phyloP scores from a whole-genome alignment of 2,113 vertebrate genomes.

The Tetrax tetrax region DNA sequence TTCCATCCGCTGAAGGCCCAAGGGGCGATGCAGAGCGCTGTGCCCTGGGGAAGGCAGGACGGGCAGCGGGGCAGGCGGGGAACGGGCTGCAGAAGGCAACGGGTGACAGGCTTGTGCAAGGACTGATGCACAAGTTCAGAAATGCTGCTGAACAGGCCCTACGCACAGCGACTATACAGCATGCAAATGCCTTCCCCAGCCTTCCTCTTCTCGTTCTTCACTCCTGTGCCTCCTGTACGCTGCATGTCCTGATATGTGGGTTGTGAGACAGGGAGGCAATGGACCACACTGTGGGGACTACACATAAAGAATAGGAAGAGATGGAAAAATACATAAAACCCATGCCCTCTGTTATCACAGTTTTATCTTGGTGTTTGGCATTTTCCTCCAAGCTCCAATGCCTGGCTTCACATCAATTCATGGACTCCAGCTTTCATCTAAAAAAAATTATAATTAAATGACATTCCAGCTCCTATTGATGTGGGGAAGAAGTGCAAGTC shows the following conservation, averaged over 20 bases:
- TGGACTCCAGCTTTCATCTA: neutral
- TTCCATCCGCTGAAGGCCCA: fast-evolving
- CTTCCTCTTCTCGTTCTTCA: neutral
- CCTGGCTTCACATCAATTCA: constrained; percentile 10
- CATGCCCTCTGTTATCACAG: neutral
- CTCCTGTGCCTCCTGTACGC: neutral
- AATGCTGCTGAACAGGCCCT: constrained; percentile 5
- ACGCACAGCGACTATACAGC: neutral
- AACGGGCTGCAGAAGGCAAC: neutral
- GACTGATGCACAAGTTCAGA: neutral
- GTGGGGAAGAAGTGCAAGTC: neutral
- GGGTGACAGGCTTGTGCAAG: neutral
- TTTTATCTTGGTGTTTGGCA: neutral
- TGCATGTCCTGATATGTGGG: neutral
- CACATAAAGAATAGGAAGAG: neutral
- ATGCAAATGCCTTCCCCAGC: neutral
- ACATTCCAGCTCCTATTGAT: constrained; percentile 10
- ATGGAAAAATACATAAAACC: neutral
- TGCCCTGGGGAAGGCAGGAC: neutral
- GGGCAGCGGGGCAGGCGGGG: neutral
- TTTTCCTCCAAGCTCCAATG: neutral
- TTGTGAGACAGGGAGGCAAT: neutral
- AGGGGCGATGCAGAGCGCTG: neutral
- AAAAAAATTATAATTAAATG: neutral
- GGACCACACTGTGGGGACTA: neutral